Conservation (phyloP, 2,113 vertebrate genomes). For the Pelecanus crispus region DNA sequence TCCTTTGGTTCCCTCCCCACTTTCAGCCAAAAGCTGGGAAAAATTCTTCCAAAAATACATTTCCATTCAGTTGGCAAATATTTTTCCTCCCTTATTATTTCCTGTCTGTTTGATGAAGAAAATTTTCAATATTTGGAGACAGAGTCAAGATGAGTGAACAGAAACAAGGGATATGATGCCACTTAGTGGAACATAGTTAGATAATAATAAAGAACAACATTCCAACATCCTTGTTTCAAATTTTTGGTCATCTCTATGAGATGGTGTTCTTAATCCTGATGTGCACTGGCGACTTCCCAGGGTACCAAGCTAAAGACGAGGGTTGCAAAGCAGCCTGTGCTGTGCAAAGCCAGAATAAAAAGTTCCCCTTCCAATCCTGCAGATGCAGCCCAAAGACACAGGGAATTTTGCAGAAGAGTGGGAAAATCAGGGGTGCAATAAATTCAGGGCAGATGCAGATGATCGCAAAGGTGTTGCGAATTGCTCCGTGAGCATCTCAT, state of each 20-base stretch:
- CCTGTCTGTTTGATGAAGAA: background rate
- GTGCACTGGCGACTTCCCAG: background rate
- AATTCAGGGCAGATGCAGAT: background rate
- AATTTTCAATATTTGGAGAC: background rate
- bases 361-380: background rate
- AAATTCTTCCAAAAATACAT: background rate
- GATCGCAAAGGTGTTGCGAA: background rate
- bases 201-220: background rate
- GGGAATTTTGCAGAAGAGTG: background rate
- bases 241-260: background rate
- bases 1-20: background rate
- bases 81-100: background rate
- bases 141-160: background rate
- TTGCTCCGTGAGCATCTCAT: background rate
- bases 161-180: constrained; percentile 57
- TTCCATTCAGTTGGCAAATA: background rate
- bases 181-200: constrained; percentile 49
- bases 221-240: background rate
- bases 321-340: background rate
- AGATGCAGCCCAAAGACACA: background rate
- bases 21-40: background rate
- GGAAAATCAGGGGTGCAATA: background rate
- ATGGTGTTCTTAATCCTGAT: fast-evolving
- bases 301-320: background rate
- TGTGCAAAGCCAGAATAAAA: background rate